Percentiles rank a stretch among this genome's conserved stretches.
phyloP scores from a whole-genome alignment of 2,797 vertebrate genomes.

The Odontamblyopus lacepedii region DNA sequence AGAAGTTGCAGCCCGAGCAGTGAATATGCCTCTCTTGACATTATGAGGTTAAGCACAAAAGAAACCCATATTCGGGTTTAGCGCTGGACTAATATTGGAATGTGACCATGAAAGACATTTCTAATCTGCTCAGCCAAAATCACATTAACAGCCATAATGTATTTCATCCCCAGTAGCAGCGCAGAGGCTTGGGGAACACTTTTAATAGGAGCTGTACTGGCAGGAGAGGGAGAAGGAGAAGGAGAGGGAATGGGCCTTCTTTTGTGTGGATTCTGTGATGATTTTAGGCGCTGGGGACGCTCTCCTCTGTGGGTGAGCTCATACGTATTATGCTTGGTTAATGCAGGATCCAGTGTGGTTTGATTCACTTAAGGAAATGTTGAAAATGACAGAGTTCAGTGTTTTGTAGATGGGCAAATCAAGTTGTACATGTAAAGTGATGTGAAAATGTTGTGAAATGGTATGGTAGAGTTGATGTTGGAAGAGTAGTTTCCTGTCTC shows the following conservation, averaged over 20 bases:
- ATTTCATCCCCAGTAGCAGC: conserved; percentile 73
- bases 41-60: conserved; percentile 82
- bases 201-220: conserved; percentile 66
- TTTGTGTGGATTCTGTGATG: conserved; percentile 55
- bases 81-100: conserved; percentile 77
- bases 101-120: conserved; percentile 81
- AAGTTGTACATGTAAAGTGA: background rate
- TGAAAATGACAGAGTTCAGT: background rate
- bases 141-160: conserved; percentile 79
- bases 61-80: conserved; percentile 76
- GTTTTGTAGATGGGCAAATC: background rate
- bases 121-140: conserved; percentile 82
- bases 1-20: conserved; percentile 45
- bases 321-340: background rate
- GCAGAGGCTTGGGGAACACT: conserved; percentile 59
- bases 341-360: background rate
- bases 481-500: background rate
- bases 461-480: background rate
- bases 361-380: conserved; percentile 7
- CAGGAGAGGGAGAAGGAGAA: conserved; percentile 26
- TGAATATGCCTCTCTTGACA: conserved; percentile 76
- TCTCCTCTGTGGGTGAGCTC: conserved; percentile 18
- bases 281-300: conserved; percentile 39
- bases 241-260: conserved; percentile 18
- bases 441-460: background rate